These are phyloP conservation scores for Chloropsis hardwickii DNA, from an alignment of 2,113 vertebrate genomes.

Conservation along the genomic window DNA sequence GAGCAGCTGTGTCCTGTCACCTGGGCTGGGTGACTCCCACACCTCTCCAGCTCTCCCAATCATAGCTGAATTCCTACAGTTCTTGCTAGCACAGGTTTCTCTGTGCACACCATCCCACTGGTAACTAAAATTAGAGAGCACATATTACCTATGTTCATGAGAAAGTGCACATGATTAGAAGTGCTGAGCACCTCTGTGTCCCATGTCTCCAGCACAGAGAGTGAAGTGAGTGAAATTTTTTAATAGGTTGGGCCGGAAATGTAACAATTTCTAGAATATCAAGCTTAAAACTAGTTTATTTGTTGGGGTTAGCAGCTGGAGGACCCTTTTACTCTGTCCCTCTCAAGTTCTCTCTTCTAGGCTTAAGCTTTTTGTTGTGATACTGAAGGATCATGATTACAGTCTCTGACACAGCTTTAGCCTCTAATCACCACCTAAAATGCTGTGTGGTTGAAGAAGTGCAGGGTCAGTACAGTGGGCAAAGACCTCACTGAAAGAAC, in stretches of 20 bases:
- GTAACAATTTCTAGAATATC: background rate
- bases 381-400: background rate
- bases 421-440: background rate
- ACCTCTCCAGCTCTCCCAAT: accelerated
- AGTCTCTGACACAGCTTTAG: background rate
- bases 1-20: background rate
- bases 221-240: background rate
- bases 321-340: background rate
- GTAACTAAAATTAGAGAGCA: background rate
- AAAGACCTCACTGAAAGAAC: background rate
- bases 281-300: background rate
- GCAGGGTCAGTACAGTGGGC: background rate
- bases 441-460: background rate
- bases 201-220: background rate
- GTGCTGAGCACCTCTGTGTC: background rate
- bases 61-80: background rate
- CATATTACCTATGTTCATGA: no score
- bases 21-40: background rate
- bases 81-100: background rate
- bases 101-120: background rate
- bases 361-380: background rate
- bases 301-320: background rate
- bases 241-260: background rate
- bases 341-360: background rate
- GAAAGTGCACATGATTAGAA: background rate